A percentile compares a stretch with the other conserved stretches of the same genome.
Conservation (phyloP, 1,140 invertebrate genomes). For the Aphaenogaster rudis region DNA sequence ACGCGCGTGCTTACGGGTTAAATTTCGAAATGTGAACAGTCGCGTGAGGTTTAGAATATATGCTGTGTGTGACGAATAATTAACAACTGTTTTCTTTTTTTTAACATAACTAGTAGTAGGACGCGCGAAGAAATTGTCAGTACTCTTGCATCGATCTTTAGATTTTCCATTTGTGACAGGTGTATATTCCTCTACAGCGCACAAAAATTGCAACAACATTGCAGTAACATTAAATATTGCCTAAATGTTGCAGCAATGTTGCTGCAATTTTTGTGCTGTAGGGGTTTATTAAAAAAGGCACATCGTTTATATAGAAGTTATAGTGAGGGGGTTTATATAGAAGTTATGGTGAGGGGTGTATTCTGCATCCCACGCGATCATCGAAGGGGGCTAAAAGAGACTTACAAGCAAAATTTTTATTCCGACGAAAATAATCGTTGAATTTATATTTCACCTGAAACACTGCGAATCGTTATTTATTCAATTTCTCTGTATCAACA, state of each 20-base stretch:
- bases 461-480: neutral
- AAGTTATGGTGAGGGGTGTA: too few relatives aligned
- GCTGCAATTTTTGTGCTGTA: too few relatives aligned
- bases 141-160: neutral
- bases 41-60: neutral
- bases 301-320: neutral
- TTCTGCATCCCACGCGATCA: neutral
- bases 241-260: too few relatives aligned
- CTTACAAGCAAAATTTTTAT: neutral
- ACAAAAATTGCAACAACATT: too few relatives aligned
- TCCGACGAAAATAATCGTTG: neutral
- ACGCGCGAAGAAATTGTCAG: neutral
- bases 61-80: neutral
- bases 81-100: neutral
- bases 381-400: neutral
- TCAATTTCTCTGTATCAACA: neutral
- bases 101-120: neutral
- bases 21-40: neutral
- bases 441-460: neutral
- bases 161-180: too few relatives aligned
- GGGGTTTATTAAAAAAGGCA: too few relatives aligned
- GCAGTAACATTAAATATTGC: too few relatives aligned
- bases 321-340: too few relatives aligned
- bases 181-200: too few relatives aligned
- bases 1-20: neutral